Percentiles rank a stretch among this genome's conserved stretches.
Evolutionary conservation across 2,797 vertebrate species (phyloP).

Genomic region (Anisognathus igniventris): DNA sequence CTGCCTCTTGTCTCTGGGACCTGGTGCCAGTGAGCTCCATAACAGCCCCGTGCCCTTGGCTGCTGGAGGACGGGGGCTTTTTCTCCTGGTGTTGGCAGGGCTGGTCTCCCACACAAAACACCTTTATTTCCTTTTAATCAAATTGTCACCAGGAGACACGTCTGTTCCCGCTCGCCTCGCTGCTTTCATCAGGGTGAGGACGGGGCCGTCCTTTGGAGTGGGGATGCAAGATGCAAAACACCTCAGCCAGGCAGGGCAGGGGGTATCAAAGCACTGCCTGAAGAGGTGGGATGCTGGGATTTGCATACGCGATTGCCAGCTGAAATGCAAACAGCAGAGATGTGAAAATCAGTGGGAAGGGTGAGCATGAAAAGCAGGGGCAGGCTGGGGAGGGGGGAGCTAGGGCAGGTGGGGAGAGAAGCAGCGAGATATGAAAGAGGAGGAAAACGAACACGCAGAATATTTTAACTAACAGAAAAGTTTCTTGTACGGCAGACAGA

Average conservation of each 20-base stretch:
- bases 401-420: background rate
- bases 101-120: background rate
- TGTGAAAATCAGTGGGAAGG: background rate
- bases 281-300: slow-evolving; percentile 41
- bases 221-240: slow-evolving; percentile 1
- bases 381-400: background rate
- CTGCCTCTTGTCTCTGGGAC: fast-evolving
- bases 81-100: background rate
- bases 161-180: slow-evolving; percentile 24
- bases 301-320: slow-evolving; percentile 15
- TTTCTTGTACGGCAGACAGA: slow-evolving; percentile 63
- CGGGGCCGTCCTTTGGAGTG: slow-evolving; percentile 28
- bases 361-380: slow-evolving; percentile 27
- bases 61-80: background rate
- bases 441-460: slow-evolving; percentile 40
- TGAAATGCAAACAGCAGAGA: slow-evolving; percentile 12
- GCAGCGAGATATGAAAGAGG: slow-evolving; percentile 3
- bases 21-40: fast-evolving
- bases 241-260: slow-evolving; percentile 25
- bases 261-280: slow-evolving; percentile 52
- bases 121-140: slow-evolving; percentile 59
- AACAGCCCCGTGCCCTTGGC: background rate
- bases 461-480: slow-evolving; percentile 67
- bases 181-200: slow-evolving; percentile 56
- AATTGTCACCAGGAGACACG: slow-evolving; percentile 47